phyloP scores from a whole-genome alignment of 2,113 vertebrate genomes.

The Pseudorectes ferrugineus region DNA sequence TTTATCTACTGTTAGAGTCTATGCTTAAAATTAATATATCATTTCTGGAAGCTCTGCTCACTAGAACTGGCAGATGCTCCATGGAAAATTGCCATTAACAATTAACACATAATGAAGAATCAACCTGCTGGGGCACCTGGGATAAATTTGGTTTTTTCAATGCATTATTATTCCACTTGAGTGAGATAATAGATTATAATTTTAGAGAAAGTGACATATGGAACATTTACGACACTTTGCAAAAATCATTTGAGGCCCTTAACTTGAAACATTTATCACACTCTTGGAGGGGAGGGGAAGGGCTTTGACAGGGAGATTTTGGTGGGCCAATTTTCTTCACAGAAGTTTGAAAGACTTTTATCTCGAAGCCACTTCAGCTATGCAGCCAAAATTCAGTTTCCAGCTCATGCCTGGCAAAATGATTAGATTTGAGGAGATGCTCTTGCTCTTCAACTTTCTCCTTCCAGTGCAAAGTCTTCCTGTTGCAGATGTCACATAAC shows the following conservation, averaged over 20 bases:
- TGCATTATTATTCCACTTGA: constrained; percentile 54
- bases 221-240: constrained; percentile 38
- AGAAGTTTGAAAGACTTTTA: not conserved
- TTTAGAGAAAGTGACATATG: constrained; percentile 50
- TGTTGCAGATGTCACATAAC: not conserved
- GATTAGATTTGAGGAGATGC: not conserved
- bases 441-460: not conserved
- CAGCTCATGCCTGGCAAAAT: not conserved
- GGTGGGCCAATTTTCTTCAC: not conserved
- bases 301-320: not conserved
- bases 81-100: constrained; percentile 53
- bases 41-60: constrained; percentile 30
- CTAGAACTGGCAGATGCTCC: constrained; percentile 40
- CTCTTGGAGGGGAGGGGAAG: not conserved
- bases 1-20: not conserved
- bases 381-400: not conserved
- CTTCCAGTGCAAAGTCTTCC: not conserved
- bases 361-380: not conserved
- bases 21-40: constrained; percentile 25
- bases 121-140: constrained; percentile 54
- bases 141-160: constrained; percentile 51
- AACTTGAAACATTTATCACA: constrained; percentile 1
- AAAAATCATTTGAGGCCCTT: constrained; percentile 35
- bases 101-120: constrained; percentile 65
- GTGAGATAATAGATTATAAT: constrained; percentile 56